phyloP scores from a whole-genome alignment of 2,888 invertebrate genomes.

The Acronicta psi region DNA sequence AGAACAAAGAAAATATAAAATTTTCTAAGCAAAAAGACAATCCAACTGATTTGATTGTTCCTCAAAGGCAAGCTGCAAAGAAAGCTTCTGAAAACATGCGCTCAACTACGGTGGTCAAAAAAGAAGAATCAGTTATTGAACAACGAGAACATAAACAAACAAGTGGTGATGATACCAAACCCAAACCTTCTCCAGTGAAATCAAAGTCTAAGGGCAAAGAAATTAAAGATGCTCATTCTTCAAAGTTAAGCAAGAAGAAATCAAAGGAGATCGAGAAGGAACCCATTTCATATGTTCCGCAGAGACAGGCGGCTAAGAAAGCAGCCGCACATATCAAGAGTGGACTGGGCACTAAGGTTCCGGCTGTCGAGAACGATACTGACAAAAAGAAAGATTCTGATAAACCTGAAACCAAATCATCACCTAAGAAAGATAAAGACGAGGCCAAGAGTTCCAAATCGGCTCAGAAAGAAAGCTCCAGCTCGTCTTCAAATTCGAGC shows the following conservation, averaged over 20 bases:
- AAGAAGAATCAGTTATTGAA: constrained; percentile 75
- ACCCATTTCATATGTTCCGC: constrained; percentile 95
- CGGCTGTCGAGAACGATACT: constrained; percentile 74
- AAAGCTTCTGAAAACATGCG: constrained; percentile 96
- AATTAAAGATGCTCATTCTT: constrained; percentile 71
- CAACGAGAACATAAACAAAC: constrained; percentile 62
- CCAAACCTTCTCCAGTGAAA: constrained; percentile 70
- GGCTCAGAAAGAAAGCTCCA: constrained; percentile 79
- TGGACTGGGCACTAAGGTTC: constrained; percentile 90
- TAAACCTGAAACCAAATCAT: constrained; percentile 72
- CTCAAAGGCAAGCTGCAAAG: constrained; percentile 96
- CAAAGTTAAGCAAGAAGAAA: constrained; percentile 84
- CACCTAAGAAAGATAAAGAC: constrained; percentile 87
- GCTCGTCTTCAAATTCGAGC: constrained; percentile 87
- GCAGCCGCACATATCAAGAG: constrained; percentile 97
- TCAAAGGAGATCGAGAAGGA: constrained; percentile 91
- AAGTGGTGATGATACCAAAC: constrained; percentile 75
- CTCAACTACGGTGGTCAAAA: constrained; percentile 88
- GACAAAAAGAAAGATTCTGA: constrained; percentile 81
- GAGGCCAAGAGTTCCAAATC: constrained; percentile 74
- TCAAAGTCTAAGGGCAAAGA: constrained; percentile 84
- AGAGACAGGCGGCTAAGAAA: constrained; percentile 96
- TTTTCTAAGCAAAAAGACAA: constrained; percentile 86
- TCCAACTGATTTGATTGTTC: constrained; percentile 95
- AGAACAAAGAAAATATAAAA: constrained; percentile 85